A percentile compares a stretch with the other conserved stretches of the same genome.
Evolutionary conservation across 2,797 vertebrate species (phyloP).

Genomic region (Neosalanx taihuensis): DNA sequence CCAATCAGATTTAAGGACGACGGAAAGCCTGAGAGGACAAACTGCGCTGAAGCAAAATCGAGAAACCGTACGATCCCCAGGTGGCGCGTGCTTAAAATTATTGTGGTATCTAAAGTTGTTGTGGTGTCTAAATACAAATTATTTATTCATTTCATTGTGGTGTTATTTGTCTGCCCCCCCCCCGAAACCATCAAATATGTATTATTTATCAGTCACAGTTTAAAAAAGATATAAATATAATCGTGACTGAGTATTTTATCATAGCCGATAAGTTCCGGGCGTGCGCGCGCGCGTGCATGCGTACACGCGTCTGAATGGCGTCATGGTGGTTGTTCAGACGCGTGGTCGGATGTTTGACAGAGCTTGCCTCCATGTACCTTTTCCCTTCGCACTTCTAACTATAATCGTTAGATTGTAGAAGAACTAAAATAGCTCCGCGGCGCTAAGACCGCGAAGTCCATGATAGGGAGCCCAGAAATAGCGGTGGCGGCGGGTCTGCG

Average conservation of each 20-base stretch:
- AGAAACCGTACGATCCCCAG: background rate
- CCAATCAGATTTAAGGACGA: conserved; percentile 57
- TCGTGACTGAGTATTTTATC: background rate
- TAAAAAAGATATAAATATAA: too few relatives aligned
- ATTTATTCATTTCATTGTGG: too few relatives aligned
- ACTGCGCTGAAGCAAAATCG: background rate
- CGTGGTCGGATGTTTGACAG: conserved; percentile 14
- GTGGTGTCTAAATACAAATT: too few relatives aligned
- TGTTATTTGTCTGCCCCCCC: background rate
- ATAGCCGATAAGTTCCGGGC: background rate
- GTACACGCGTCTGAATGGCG: background rate
- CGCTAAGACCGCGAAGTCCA: conserved; percentile 57
- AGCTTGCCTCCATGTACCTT: conserved; percentile 44
- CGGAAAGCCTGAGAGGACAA: conserved; percentile 36
- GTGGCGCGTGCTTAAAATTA: background rate
- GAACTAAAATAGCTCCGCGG: conserved; percentile 67
- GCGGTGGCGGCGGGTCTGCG: conserved; percentile 47
- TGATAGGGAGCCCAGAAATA: conserved; percentile 75
- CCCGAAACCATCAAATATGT: background rate
- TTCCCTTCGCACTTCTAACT: conserved; percentile 44
- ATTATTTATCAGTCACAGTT: background rate
- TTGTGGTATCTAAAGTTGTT: too few relatives aligned
- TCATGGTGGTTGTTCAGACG: background rate
- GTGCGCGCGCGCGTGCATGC: background rate
- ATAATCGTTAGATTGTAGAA: conserved; percentile 71